phyloP scores from a whole-genome alignment of 2,888 invertebrate species.

The Drosophila barbarae region DNA sequence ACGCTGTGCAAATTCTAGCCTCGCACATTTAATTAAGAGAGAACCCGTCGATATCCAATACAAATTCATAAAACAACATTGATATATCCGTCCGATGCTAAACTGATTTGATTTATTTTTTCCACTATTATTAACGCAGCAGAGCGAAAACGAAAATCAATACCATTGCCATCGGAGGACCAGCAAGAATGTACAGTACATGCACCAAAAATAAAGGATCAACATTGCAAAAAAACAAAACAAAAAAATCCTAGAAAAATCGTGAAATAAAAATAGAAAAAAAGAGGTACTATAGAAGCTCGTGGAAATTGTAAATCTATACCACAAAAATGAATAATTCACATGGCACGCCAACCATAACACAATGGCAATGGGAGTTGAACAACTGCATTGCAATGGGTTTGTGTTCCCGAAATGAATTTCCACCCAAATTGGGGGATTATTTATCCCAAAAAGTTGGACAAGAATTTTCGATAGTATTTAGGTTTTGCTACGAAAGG shows the following conservation, averaged over 20 bases:
- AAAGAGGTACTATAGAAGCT: conserved; percentile 26
- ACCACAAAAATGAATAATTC: conserved; percentile 66
- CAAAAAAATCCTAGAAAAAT: conserved; percentile 3
- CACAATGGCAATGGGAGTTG: conserved; percentile 23
- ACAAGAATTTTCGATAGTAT: neutral
- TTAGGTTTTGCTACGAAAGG: neutral
- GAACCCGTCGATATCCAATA: conserved; percentile 34
- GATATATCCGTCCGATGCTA: conserved; percentile 17
- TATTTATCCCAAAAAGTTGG: conserved; percentile 14
- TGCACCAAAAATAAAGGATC: conserved; percentile 27
- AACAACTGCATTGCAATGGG: conserved; percentile 33
- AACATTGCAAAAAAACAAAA: conserved; percentile 19
- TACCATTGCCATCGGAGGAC: conserved; percentile 5
- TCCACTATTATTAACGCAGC: conserved; percentile 46
- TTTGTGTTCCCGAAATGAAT: conserved; percentile 34
- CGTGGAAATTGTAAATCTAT: conserved; percentile 67
- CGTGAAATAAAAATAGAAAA: conserved; percentile 5
- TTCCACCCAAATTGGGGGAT: conserved; percentile 21
- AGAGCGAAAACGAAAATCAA: conserved; percentile 33
- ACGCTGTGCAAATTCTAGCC: conserved; percentile 54
- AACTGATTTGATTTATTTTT: conserved; percentile 68
- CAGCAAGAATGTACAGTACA: neutral
- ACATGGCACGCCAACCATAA: conserved; percentile 35
- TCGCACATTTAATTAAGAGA: conserved; percentile 61
- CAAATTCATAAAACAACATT: conserved; percentile 41